Percentiles rank a stretch among this genome's conserved stretches.
These are phyloP conservation scores for Herpailurus yagouaroundi DNA, from an alignment of 2,113 vertebrate species.

Conservation along the genomic window DNA sequence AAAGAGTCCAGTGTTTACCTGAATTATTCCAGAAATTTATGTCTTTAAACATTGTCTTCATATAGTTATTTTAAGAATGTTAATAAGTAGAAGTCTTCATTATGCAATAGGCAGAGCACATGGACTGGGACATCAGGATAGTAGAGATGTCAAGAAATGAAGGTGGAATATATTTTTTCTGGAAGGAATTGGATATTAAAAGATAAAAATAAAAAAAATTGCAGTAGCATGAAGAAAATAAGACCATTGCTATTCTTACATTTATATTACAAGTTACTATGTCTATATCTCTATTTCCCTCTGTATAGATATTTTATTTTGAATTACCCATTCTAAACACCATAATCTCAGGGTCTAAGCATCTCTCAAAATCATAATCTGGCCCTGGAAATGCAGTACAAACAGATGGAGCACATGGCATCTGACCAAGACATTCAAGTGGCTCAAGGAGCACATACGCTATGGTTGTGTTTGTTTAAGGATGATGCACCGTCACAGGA, in stretches of 20 bases:
- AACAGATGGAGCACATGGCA: background rate
- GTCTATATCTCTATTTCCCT: background rate
- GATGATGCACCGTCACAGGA: background rate
- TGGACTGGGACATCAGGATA: background rate
- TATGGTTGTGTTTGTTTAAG: background rate
- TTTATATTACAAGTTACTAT: background rate
- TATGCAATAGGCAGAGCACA: background rate
- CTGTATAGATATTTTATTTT: background rate
- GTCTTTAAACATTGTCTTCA: background rate
- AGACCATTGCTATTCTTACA: background rate
- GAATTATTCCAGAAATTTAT: background rate
- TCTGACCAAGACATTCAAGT: background rate
- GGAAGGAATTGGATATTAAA: background rate
- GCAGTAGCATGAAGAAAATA: background rate
- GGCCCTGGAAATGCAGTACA: background rate
- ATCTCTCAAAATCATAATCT: background rate
- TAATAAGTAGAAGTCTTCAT: background rate
- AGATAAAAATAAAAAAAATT: background rate
- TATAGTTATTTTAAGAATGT: background rate
- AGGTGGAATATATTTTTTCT: background rate
- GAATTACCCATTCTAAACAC: background rate
- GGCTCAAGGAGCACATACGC: background rate
- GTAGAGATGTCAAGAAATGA: background rate
- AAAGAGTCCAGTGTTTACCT: background rate
- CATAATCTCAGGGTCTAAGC: background rate